Percentiles rank a stretch among this genome's conserved stretches.
Conservation (phyloP, 1,140 invertebrate genomes). For the Drosophila seguyi region DNA sequence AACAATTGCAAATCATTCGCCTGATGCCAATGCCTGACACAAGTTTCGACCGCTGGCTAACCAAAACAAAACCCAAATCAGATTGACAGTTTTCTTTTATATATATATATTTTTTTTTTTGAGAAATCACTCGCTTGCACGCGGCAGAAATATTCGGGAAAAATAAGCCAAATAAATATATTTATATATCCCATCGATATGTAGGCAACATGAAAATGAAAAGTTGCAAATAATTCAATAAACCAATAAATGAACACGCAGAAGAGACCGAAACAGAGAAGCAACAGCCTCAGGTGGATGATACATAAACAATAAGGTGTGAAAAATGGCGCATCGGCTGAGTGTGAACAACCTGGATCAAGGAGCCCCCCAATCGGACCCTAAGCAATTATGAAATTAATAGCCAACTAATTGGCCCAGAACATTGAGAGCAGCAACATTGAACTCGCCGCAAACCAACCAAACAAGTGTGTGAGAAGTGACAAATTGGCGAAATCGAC, state of each 20-base stretch:
- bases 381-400: constrained; percentile 80
- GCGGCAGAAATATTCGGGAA: constrained; percentile 58
- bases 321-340: constrained; percentile 44
- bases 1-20: constrained; percentile 58
- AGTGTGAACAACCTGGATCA: constrained; percentile 76
- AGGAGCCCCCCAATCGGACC: constrained; percentile 41
- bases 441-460: constrained; percentile 36
- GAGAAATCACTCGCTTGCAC: constrained; percentile 18
- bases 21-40: constrained; percentile 46
- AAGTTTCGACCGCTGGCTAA: constrained; percentile 42
- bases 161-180: constrained; percentile 22
- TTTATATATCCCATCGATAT: constrained; percentile 9
- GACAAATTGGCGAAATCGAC: constrained; percentile 47
- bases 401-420: constrained; percentile 74
- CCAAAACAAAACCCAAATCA: constrained; percentile 53
- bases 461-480: constrained; percentile 11
- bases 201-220: constrained; percentile 43
- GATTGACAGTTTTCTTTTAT: constrained; percentile 60
- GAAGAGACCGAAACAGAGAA: constrained; percentile 15
- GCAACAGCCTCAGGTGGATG: constrained; percentile 20
- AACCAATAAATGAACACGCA: constrained; percentile 53
- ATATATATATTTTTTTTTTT: background rate
- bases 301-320: constrained; percentile 50
- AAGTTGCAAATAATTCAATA: constrained; percentile 47
- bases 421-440: constrained; percentile 51